phyloP scores from a whole-genome alignment of 2,888 invertebrate genomes.

The Tromatobia lineatoria region DNA sequence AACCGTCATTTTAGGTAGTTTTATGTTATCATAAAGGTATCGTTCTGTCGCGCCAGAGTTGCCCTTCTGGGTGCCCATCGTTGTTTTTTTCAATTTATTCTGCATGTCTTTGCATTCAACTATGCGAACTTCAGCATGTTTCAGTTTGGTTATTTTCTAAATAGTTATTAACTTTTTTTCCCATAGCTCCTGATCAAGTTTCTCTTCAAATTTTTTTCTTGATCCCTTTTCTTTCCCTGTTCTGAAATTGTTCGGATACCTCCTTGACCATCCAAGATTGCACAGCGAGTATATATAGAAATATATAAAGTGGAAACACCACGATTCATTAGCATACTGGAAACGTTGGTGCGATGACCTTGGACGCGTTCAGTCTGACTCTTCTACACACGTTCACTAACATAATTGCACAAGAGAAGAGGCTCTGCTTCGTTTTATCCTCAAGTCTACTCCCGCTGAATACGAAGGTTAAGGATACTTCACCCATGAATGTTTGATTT shows the following conservation, averaged over 20 bases:
- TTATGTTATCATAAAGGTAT: too few relatives aligned
- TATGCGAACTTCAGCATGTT: too few relatives aligned
- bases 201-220: neutral
- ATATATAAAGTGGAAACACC: neutral
- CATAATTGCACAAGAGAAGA: slow-evolving; percentile 24
- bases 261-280: neutral
- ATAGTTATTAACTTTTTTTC: too few relatives aligned
- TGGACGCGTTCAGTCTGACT: slow-evolving; percentile 32
- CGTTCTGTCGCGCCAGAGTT: too few relatives aligned
- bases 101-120: too few relatives aligned
- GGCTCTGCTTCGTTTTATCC: neutral
- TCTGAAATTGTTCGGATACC: neutral
- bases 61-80: too few relatives aligned
- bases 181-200: neutral
- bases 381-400: slow-evolving; percentile 7
- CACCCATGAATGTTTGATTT: too few relatives aligned
- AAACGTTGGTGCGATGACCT: slow-evolving; percentile 38
- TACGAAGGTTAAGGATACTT: neutral
- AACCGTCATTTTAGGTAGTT: too few relatives aligned
- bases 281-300: neutral
- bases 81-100: too few relatives aligned
- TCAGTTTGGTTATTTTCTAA: too few relatives aligned
- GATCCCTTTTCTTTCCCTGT: too few relatives aligned
- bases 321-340: slow-evolving; percentile 56
- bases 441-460: neutral